Base-by-base conservation (phyloP, 30 jellyfish, hydroid and myxozoan species). In the Aurelia aurita region DNA sequence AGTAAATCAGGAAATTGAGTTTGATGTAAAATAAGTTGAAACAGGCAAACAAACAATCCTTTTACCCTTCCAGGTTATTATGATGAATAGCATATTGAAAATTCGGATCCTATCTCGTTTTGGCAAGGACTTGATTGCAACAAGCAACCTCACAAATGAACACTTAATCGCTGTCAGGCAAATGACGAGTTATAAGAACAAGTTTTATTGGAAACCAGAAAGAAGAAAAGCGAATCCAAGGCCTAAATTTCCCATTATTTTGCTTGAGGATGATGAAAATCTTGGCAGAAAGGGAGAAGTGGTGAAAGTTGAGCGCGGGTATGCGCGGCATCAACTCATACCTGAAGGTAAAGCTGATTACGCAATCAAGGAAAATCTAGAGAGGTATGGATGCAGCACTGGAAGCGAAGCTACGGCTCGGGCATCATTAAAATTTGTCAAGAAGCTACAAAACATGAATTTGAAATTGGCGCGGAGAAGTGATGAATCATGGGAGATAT, bases 271-370 rank as follows among this genome's bases (percentile, higher is more conserved):
- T 78, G 86, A 64, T 69, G 82, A 69, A 10, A 72, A 88, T 29
- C 82, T 88, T 13, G 96, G 96, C 3, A 43, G 90, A 55, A 78
- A 88, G 46, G 81, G 77, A 14, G 96, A 88, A 44, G 86, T 88
- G 62, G 96, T 82, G 1, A 59, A 78, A 71, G 96, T 79, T 16
- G 91, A 88, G 69, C 75, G 91, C 21, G 96, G 96, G 57, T 88
- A 78, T 61, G 96, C 91, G 34, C 60, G 96, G 29, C 82, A 74
- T 61, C 71, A 44, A 46, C 85, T 88, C 1, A 79, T 88, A 23
- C 96, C 96, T 12, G 82, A 88, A 26, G 74, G 77, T 3, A 78
- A 26, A 29, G 96, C 96, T 15, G 88, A 76, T 29, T 87, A 87
- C 69, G 96, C 96, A 3, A 87, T 83, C 16, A 51, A 66, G 27